A percentile compares a stretch with the other conserved stretches of the same genome.
phyloP scores from a whole-genome alignment of 1,140 invertebrate species.

The Leptinotarsa texana region DNA sequence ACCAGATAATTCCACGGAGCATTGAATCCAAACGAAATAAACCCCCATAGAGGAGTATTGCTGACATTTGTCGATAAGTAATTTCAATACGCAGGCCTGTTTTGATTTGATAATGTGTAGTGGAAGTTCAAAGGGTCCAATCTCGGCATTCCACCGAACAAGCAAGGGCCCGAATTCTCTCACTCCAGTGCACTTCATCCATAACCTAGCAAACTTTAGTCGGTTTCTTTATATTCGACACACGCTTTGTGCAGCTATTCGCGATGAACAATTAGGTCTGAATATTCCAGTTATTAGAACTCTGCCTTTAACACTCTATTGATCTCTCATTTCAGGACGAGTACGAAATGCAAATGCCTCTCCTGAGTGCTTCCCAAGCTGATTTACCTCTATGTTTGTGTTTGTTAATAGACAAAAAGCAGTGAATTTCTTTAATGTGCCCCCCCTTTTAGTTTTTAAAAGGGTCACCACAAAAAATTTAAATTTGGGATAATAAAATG shows the following conservation, averaged over 20 bases:
- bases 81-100: no score
- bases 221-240: conserved; percentile 6
- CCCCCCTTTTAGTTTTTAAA: no score
- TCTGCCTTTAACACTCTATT: neutral
- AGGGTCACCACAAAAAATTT: no score
- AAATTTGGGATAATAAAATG: no score
- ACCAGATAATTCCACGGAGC: no score
- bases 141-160: conserved; percentile 4
- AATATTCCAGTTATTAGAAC: neutral
- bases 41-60: no score
- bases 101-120: neutral
- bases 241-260: conserved; percentile 1
- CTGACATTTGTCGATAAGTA: no score
- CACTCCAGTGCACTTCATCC: neutral
- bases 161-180: neutral
- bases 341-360: neutral
- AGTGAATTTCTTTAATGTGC: no score
- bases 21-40: no score
- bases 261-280: conserved; percentile 5
- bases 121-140: neutral
- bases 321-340: neutral
- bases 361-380: neutral
- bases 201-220: neutral
- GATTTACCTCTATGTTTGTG: no score
- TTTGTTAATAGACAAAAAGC: no score